Base-by-base conservation (phyloP, 64 coral and sea anemone genomes). In the Porites lutea region DNA sequence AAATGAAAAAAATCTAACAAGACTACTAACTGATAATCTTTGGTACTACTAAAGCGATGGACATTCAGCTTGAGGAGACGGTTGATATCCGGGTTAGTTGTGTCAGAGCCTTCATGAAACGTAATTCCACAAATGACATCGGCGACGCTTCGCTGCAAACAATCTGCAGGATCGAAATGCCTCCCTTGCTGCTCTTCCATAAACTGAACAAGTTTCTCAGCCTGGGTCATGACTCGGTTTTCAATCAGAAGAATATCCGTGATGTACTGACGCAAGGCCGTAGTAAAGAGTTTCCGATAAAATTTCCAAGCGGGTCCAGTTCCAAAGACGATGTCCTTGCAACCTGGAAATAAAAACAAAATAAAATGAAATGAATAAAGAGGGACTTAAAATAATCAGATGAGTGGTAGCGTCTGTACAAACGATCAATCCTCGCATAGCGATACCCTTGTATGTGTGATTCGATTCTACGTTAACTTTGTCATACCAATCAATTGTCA, bases 81-180 rank as follows among this genome's bases (percentile, higher is more conserved):
- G 18, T 58, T 21, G 20, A 59, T 49, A 37, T 82, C 54, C 8
- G 79, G 79, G 3, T 59, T 55, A 5, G 79, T 3, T 20, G 79
- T 60, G 51, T 50, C 61, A 6, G 37, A 82, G 3, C 79, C 61
- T 55, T 59, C 45, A 5, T 48, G 18, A 82, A 82, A 82, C 9
- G 79, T 82, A 5, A 59, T 19, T 43, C 62, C 79, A 50, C 82
- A 70, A 22, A 86, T 86, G 13, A 86, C 82, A 86, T 86, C 52
- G 15, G 82, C 82, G 11, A 86, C 63, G 70, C 82, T 46, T 15
- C 46, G 16, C 13, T 50, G 2, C 9, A 86, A 37, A 12, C 65
- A 48, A 5, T 86, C 27, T 16, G 44, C 20, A 4, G 82, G 82
- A 22, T 86, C 45, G 10, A 86, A 86, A 8, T 64, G 82, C 52